These are phyloP conservation scores for Pardalotus punctatus DNA, from an alignment of 2,113 vertebrate genomes.

Conservation along the genomic window DNA sequence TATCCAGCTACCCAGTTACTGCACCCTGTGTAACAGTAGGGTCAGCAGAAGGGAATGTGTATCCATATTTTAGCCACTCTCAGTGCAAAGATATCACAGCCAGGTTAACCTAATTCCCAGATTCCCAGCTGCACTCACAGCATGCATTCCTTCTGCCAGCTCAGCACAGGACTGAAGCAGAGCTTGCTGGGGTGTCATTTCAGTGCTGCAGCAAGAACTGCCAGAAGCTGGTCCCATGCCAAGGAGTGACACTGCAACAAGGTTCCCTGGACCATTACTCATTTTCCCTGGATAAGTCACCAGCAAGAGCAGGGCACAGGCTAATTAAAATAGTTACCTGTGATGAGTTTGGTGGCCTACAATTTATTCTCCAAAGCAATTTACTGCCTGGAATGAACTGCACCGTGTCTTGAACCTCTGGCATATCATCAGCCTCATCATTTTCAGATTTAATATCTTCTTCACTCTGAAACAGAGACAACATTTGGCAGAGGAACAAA, in stretches of 20 bases:
- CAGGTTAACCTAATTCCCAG: too few species aligned
- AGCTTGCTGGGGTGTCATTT: not conserved
- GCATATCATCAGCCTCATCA: slow-evolving; percentile 88
- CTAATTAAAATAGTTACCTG: slow-evolving; percentile 70
- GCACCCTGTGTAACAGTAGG: not conserved
- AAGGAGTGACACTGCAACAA: not conserved
- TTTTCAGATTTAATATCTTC: slow-evolving; percentile 74
- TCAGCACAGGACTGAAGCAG: not conserved
- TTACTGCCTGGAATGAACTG: slow-evolving; percentile 91
- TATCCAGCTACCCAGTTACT: not conserved
- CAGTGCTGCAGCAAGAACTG: not conserved
- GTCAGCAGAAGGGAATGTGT: not conserved
- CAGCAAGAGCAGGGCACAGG: not conserved
- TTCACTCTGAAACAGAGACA: slow-evolving; percentile 71
- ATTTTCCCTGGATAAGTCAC: not conserved
- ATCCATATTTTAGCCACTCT: not conserved
- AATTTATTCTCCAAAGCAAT: slow-evolving; percentile 93
- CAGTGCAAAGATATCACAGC: not conserved
- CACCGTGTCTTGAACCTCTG: slow-evolving; percentile 89
- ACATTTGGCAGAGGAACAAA: not conserved
- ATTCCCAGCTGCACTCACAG: not conserved
- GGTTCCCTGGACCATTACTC: not conserved
- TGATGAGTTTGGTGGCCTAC: slow-evolving; percentile 86
- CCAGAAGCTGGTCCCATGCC: not conserved
- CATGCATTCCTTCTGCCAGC: not conserved